A percentile compares a stretch with the other conserved stretches of the same genome.
These are phyloP conservation scores for Cinclus mexicanus DNA, from an alignment of 2,113 vertebrate genomes.

Conservation along the genomic window DNA sequence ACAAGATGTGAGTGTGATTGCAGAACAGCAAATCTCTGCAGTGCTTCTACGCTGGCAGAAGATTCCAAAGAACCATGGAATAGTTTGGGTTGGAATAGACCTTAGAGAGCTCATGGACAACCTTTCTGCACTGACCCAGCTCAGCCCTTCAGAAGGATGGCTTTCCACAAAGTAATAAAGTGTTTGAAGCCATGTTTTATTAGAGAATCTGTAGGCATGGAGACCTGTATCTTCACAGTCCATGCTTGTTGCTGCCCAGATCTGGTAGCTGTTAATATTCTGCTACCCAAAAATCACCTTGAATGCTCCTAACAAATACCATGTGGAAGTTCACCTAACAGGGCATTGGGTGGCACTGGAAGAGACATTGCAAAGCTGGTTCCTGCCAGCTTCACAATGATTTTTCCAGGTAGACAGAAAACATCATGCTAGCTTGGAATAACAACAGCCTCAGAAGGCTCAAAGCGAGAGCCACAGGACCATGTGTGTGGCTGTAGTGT, in stretches of 20 bases:
- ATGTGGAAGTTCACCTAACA: not conserved
- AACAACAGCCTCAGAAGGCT: not conserved
- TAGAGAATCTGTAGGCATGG: not conserved
- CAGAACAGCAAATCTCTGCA: not conserved
- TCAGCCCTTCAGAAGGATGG: not conserved
- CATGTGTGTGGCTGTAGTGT: not conserved
- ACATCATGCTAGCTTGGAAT: rapidly evolving
- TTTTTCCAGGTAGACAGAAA: not conserved
- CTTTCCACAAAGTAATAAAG: not conserved
- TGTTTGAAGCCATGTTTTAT: not conserved
- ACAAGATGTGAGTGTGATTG: not conserved
- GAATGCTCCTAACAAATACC: not conserved
- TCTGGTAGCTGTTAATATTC: not conserved
- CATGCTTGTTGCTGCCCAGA: not conserved
- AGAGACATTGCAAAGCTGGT: not conserved
- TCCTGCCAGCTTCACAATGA: not conserved
- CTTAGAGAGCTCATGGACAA: not conserved
- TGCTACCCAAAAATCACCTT: not conserved
- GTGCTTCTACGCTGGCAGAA: rapidly evolving
- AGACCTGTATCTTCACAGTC: not conserved
- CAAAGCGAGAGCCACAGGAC: not conserved
- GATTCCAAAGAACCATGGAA: not conserved
- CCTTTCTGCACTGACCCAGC: not conserved
- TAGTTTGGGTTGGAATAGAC: not conserved
- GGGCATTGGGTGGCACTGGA: not conserved